Evolutionary conservation across 2,888 invertebrate species (phyloP).

Genomic region (Muschampia plurimacula): DNA sequence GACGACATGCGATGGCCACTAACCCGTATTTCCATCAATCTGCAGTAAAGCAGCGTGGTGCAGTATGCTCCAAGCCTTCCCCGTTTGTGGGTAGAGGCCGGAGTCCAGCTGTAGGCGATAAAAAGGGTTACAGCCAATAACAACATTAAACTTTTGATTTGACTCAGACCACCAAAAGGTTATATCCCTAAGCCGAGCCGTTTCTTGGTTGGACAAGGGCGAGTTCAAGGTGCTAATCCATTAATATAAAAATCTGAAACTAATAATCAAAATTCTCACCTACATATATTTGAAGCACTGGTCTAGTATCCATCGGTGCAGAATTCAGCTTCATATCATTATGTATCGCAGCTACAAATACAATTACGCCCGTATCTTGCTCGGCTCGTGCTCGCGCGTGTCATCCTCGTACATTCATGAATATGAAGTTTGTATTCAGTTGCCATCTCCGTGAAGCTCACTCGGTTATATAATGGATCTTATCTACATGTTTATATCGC

Average conservation of each 20-base stretch:
- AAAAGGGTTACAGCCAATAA: too few relatives aligned
- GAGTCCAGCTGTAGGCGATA: too few relatives aligned
- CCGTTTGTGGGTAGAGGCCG: too few relatives aligned
- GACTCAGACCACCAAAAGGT: background rate
- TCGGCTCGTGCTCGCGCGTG: constrained; percentile 19
- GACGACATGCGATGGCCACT: too few relatives aligned
- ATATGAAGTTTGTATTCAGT: constrained; percentile 39
- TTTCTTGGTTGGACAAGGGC: too few relatives aligned
- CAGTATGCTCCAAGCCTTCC: too few relatives aligned
- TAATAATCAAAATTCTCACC: background rate
- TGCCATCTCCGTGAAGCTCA: constrained; percentile 27
- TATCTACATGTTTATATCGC: constrained; percentile 12
- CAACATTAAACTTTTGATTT: too few relatives aligned
- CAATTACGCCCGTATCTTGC: constrained; percentile 32
- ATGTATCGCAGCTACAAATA: constrained; percentile 31
- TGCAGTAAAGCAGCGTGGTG: too few relatives aligned
- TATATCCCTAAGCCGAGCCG: background rate
- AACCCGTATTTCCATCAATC: too few relatives aligned
- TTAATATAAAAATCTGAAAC: too few relatives aligned
- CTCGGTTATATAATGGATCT: constrained; percentile 29
- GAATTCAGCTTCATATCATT: constrained; percentile 3
- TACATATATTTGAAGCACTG: background rate
- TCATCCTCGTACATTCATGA: constrained; percentile 37
- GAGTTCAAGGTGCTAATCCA: too few relatives aligned
- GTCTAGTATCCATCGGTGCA: background rate